These are phyloP conservation scores for Petrolisthes cinctipes DNA, from an alignment of 2,888 invertebrate genomes.

Conservation along the genomic window DNA sequence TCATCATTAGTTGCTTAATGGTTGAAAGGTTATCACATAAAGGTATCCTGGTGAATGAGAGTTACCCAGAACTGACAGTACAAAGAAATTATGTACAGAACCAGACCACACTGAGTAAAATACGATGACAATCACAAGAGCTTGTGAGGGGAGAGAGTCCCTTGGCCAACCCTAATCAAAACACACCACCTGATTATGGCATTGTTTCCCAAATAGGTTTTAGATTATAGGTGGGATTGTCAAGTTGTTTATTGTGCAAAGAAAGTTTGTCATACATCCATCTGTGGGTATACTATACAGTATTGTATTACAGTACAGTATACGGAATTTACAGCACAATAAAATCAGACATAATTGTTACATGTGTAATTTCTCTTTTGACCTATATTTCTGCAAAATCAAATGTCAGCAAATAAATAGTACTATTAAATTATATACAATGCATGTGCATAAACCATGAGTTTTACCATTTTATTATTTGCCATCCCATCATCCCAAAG, in stretches of 20 bases:
- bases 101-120: constrained; percentile 53
- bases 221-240: not conserved
- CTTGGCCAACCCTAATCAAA: constrained; percentile 3
- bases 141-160: not conserved
- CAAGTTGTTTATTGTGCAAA: not conserved
- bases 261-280: too few relatives aligned
- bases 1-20: not conserved
- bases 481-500: not conserved
- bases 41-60: constrained; percentile 12
- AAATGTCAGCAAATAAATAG: too few relatives aligned
- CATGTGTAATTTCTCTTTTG: too few relatives aligned
- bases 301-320: too few relatives aligned
- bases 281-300: too few relatives aligned
- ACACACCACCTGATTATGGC: constrained; percentile 26
- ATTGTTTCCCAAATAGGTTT: not conserved
- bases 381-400: too few relatives aligned
- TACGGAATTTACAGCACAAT: too few relatives aligned
- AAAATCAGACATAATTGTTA: too few relatives aligned
- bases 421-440: too few relatives aligned
- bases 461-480: too few relatives aligned
- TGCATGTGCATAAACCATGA: too few relatives aligned
- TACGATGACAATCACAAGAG: constrained; percentile 22
- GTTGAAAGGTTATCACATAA: not conserved
- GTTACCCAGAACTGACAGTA: constrained; percentile 15
- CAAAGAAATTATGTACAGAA: constrained; percentile 15